These are phyloP conservation scores for Aramus guarauna DNA, from an alignment of 2,113 vertebrate genomes.

Conservation along the genomic window DNA sequence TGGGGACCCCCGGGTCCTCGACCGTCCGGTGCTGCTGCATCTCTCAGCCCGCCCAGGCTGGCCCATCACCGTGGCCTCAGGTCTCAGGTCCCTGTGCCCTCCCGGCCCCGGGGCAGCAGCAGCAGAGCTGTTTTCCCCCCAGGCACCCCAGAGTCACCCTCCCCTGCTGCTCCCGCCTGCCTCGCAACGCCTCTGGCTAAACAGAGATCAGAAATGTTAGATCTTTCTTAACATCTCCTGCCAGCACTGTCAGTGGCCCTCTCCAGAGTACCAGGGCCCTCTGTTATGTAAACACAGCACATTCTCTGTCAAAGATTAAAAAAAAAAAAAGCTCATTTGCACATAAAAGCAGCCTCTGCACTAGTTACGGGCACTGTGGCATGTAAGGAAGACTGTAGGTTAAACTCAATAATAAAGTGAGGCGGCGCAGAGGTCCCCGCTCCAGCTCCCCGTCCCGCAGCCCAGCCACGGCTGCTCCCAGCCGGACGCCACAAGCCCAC, in stretches of 20 bases:
- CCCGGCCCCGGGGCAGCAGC: background rate
- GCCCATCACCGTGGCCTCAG: background rate
- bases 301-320: conserved; percentile 80
- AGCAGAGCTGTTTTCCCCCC: background rate
- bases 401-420: conserved; percentile 73
- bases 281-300: conserved; percentile 78
- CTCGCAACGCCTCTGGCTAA: conserved; percentile 79
- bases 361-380: conserved; percentile 67
- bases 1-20: background rate
- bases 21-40: fast-evolving
- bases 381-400: conserved; percentile 77
- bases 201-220: conserved; percentile 78
- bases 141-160: conserved; percentile 36
- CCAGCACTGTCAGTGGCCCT: conserved; percentile 70
- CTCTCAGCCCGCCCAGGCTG: background rate
- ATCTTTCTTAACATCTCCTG: conserved; percentile 83
- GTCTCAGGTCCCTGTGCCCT: background rate
- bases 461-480: background rate
- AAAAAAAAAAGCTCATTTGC: conserved; percentile 78
- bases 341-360: conserved; percentile 81
- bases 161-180: conserved; percentile 66
- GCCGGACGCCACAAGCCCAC: fast-evolving
- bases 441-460: background rate
- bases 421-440: background rate
- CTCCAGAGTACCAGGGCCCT: conserved; percentile 68